Conservation (phyloP, 1,140 invertebrate genomes). For the Drosophila nikananu region DNA sequence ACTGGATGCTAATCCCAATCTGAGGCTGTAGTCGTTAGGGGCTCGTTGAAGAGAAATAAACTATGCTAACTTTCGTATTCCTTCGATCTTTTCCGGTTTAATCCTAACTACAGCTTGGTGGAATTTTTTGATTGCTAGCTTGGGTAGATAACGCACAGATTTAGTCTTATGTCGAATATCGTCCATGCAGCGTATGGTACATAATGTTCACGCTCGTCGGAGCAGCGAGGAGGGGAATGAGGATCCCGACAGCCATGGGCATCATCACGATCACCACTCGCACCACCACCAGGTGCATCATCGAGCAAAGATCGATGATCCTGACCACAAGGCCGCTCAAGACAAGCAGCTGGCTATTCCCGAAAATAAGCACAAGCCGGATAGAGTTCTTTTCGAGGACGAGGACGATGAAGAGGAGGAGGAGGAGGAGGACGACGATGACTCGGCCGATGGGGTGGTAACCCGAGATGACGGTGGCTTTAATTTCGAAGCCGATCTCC, state of each 20-base stretch:
- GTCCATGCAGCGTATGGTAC: slow-evolving; percentile 45
- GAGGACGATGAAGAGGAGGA: slow-evolving; percentile 27
- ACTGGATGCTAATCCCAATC: slow-evolving; percentile 66
- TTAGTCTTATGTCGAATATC: slow-evolving; percentile 22
- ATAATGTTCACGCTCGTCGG: slow-evolving; percentile 58
- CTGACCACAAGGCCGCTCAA: slow-evolving; percentile 41
- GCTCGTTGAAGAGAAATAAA: slow-evolving; percentile 46
- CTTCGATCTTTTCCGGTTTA: slow-evolving; percentile 46
- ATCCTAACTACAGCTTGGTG: slow-evolving; percentile 31
- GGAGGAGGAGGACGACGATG: slow-evolving; percentile 14
- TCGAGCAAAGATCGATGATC: slow-evolving; percentile 17
- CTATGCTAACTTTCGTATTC: slow-evolving; percentile 54
- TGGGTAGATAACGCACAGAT: slow-evolving; percentile 32
- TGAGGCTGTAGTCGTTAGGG: slow-evolving; percentile 28
- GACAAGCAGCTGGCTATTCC: slow-evolving; percentile 63
- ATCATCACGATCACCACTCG: slow-evolving; percentile 39
- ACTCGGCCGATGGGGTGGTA: slow-evolving; percentile 4
- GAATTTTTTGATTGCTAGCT: slow-evolving; percentile 18
- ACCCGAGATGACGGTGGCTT: slow-evolving; percentile 28
- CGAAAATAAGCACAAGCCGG: slow-evolving; percentile 8
- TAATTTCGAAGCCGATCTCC: slow-evolving; percentile 56
- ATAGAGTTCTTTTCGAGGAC: slow-evolving; percentile 7
- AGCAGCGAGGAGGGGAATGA: slow-evolving; percentile 23
- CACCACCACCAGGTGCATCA: slow-evolving; percentile 49
- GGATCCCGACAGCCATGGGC: neutral